Evolutionary conservation across 2,888 invertebrate species (phyloP), one percentile per base, ranked within the genome.

Genomic region (Teleiodes luculella): DNA sequence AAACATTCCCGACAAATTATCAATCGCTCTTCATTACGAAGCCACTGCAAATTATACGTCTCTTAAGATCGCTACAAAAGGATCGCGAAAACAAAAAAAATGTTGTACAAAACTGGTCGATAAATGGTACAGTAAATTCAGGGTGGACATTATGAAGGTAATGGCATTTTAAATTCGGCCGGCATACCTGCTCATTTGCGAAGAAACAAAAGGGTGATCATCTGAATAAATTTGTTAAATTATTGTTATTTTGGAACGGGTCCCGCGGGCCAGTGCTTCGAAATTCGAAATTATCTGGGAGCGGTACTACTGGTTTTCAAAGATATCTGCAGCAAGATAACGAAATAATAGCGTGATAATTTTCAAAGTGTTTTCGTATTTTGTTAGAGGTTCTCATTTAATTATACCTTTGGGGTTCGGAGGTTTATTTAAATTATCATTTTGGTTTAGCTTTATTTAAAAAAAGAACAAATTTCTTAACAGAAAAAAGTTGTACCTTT

Each of bases 171-270:
- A 80, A 82, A 80, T 76, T 74, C 70, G 75, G 69, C 58, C 65
- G 58, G 56, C 60, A 56, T 64, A 81, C 70, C 82, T 78, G 58
- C 72, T 81, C 76, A 83, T 84, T 49, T 83, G 83, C 67, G 56
- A 56, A 57, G 67, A 73, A 82, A 86, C 86, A 87, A 87, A 81
- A 80, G 82, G 70, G 70, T 74, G 79, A 82, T 78, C 74, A 80
- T 73, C 73, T 66, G 84, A 80, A 86, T 86, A 85, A 83, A 86
- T 86, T 86, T 80, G 73, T 72, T 69, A 85, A 86, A 86, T 87
- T 84, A 85, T 85, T 83, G 83, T 83, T 83, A 82, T 86, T 85
- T 78, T 66, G 66, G 63, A 65, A 68, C 70, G 64, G 58, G 58
- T 66, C 63, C 74, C 78, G 70, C 67, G 60, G 63, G 78, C 80